These are phyloP conservation scores for Bhutanitis thaidina DNA, from an alignment of 2,888 invertebrate genomes.

Conservation along the genomic window DNA sequence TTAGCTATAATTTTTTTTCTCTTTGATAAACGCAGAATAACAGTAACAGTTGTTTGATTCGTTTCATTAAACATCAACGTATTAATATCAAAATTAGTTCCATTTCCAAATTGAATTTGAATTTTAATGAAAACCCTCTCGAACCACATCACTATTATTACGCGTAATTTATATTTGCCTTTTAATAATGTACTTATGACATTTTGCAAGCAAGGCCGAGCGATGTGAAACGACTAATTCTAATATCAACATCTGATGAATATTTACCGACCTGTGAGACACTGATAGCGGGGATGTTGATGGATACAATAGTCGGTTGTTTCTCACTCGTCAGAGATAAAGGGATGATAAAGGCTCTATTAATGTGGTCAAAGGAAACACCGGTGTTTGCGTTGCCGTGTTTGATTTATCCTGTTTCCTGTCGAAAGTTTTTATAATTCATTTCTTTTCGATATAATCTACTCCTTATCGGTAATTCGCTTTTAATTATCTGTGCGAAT, in stretches of 20 bases:
- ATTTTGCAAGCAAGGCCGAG: slow-evolving; percentile 29
- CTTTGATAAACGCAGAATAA: too few relatives aligned
- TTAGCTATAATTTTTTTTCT: too few relatives aligned
- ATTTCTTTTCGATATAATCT: too few relatives aligned
- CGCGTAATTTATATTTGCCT: slow-evolving; percentile 4
- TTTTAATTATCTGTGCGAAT: too few relatives aligned
- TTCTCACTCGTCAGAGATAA: slow-evolving; percentile 43
- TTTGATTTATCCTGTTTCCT: slow-evolving; percentile 55
- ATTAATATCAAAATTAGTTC: too few relatives aligned
- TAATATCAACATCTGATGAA: slow-evolving; percentile 43
- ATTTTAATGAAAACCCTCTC: neutral
- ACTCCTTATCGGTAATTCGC: too few relatives aligned
- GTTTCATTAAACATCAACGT: too few relatives aligned
- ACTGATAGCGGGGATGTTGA: slow-evolving; percentile 40
- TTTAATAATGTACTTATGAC: slow-evolving; percentile 16
- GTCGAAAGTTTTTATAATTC: slow-evolving; percentile 30
- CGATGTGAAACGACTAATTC: slow-evolving; percentile 41
- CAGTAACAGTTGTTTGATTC: too few relatives aligned
- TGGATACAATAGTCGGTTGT: slow-evolving; percentile 55
- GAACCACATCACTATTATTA: neutral
- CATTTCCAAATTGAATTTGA: too few relatives aligned
- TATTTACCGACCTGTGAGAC: slow-evolving; percentile 48
- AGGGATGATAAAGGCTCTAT: slow-evolving; percentile 50
- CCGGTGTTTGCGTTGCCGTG: slow-evolving; percentile 51
- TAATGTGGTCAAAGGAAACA: slow-evolving; percentile 65